A percentile compares a stretch with the other conserved stretches of the same genome.
phyloP scores from a whole-genome alignment of 2,888 invertebrate species.

The Eupithecia centaureata region DNA sequence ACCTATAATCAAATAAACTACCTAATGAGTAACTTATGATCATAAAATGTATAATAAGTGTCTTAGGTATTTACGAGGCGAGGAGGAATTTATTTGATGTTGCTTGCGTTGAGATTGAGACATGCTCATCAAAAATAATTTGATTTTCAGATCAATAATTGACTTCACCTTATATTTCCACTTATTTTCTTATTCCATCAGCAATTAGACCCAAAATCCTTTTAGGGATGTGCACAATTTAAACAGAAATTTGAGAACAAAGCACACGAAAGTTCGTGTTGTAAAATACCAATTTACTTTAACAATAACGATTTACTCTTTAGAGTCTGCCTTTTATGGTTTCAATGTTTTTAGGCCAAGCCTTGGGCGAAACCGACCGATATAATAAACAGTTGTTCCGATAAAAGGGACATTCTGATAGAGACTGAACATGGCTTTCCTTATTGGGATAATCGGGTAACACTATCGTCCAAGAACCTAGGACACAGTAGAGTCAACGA shows the following conservation, averaged over 20 bases:
- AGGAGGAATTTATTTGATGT: too few relatives aligned
- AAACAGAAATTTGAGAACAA: neutral
- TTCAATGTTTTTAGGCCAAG: constrained; percentile 69
- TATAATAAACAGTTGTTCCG: constrained; percentile 52
- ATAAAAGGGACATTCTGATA: constrained; percentile 2
- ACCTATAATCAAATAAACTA: too few relatives aligned
- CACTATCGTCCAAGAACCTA: neutral
- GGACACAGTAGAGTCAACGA: neutral
- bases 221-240: neutral
- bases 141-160: too few relatives aligned
- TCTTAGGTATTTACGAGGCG: too few relatives aligned
- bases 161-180: too few relatives aligned
- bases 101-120: too few relatives aligned
- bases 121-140: too few relatives aligned
- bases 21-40: too few relatives aligned
- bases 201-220: neutral
- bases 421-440: constrained; percentile 35
- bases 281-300: constrained; percentile 80
- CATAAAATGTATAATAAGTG: too few relatives aligned
- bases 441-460: neutral
- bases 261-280: constrained; percentile 66
- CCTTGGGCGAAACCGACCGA: constrained; percentile 63
- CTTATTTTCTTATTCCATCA: neutral
- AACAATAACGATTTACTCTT: constrained; percentile 71
- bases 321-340: constrained; percentile 69